Evolutionary conservation across 1,140 invertebrate species (phyloP).

Genomic region (Galendromus occidentalis): DNA sequence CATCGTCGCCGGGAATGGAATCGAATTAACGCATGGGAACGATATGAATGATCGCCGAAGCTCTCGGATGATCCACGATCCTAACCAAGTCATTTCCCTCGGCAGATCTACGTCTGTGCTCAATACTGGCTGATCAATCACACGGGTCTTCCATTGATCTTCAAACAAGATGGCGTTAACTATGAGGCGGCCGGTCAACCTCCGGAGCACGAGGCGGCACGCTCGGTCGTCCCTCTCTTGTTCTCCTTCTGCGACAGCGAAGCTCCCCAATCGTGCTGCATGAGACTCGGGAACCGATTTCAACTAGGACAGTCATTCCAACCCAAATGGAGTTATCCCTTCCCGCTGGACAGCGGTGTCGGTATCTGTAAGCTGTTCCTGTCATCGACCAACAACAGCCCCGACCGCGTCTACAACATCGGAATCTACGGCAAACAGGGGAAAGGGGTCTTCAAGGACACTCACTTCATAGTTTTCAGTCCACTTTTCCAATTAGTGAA

Average conservation of each 20-base stretch:
- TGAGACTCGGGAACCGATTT: constrained; percentile 13
- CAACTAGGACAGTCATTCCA: constrained; percentile 16
- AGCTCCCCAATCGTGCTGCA: constrained; percentile 26
- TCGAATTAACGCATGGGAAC: too few relatives aligned
- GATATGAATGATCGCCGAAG: too few relatives aligned
- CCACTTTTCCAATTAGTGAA: constrained; percentile 85
- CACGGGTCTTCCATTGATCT: constrained; percentile 78
- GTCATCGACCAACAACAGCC: constrained; percentile 36
- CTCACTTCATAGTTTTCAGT: constrained; percentile 74
- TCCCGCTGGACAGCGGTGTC: constrained; percentile 54
- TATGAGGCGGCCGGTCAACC: constrained; percentile 73
- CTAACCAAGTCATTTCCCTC: constrained; percentile 12
- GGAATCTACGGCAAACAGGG: constrained; percentile 73
- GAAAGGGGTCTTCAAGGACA: constrained; percentile 62
- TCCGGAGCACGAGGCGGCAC: constrained; percentile 74
- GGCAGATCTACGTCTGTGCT: constrained; percentile 54
- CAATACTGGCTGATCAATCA: constrained; percentile 91
- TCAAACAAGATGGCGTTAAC: constrained; percentile 59
- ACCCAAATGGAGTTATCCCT: constrained; percentile 52
- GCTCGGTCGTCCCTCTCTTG: constrained; percentile 73
- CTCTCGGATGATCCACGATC: too few relatives aligned
- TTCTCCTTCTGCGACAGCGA: constrained; percentile 82
- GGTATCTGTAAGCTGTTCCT: constrained; percentile 43
- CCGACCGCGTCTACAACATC: constrained; percentile 41
- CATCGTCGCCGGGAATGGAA: too few relatives aligned